These are phyloP conservation scores for Euura lappo DNA, from an alignment of 1,140 invertebrate genomes.

Conservation along the genomic window DNA sequence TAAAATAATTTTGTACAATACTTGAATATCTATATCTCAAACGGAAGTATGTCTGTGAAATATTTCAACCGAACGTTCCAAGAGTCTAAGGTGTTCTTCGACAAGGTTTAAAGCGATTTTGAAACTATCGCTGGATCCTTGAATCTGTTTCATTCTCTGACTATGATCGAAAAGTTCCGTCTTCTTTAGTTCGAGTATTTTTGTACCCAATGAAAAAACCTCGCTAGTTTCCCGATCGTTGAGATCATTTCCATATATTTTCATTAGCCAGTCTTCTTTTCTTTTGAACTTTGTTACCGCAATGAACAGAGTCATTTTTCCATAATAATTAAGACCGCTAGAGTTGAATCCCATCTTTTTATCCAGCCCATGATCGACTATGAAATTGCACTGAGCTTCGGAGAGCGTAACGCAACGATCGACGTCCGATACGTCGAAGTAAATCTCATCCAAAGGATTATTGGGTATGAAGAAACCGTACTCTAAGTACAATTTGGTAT, in stretches of 20 bases:
- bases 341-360: slow-evolving; percentile 62
- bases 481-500: slow-evolving; percentile 71
- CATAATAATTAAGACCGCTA: slow-evolving; percentile 65
- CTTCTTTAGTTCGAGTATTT: slow-evolving; percentile 41
- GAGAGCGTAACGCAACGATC: slow-evolving; percentile 44
- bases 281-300: slow-evolving; percentile 33
- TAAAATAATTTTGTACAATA: too few relatives aligned
- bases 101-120: slow-evolving; percentile 42
- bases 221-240: slow-evolving; percentile 33
- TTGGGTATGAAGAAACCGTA: slow-evolving; percentile 76
- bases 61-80: slow-evolving; percentile 25
- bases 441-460: slow-evolving; percentile 69
- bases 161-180: slow-evolving; percentile 31
- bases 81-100: slow-evolving; percentile 44
- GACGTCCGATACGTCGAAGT: slow-evolving; percentile 58
- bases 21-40: too few relatives aligned
- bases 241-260: slow-evolving; percentile 47
- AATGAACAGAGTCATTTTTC: slow-evolving; percentile 49
- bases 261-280: slow-evolving; percentile 39
- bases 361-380: slow-evolving; percentile 58
- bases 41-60: slow-evolving; percentile 5
- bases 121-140: slow-evolving; percentile 38
- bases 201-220: slow-evolving; percentile 30
- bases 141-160: slow-evolving; percentile 35
- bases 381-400: slow-evolving; percentile 58